Evolutionary conservation across 1,140 invertebrate genomes (phyloP).

Genomic region (Riptortus pedestris): DNA sequence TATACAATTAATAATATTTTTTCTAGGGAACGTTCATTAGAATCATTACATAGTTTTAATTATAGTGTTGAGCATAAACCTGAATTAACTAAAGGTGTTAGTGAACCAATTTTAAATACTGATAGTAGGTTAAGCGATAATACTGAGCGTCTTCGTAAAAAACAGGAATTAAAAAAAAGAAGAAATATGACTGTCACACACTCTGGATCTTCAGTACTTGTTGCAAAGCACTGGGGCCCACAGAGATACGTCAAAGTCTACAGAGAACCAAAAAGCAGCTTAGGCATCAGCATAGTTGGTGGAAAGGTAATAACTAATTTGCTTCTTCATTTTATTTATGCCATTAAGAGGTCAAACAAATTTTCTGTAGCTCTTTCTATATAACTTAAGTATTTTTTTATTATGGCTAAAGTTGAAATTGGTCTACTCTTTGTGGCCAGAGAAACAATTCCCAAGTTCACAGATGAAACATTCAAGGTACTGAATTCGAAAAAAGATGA

Average conservation of each 20-base stretch:
- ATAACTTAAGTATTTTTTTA: too few species aligned
- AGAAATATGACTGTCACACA: conserved; percentile 41
- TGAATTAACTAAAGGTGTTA: conserved; percentile 27
- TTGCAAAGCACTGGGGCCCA: conserved; percentile 79
- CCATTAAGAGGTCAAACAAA: neutral
- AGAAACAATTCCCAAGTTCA: too few species aligned
- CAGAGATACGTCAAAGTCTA: conserved; percentile 62
- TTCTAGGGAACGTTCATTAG: conserved; percentile 26
- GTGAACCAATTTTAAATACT: conserved; percentile 28
- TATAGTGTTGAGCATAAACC: conserved; percentile 20
- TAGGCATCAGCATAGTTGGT: conserved; percentile 95
- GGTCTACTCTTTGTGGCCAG: too few species aligned
- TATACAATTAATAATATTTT: conserved; percentile 16
- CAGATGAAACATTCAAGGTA: too few species aligned
- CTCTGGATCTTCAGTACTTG: conserved; percentile 37
- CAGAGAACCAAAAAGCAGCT: conserved; percentile 57
- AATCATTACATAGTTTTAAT: conserved; percentile 26
- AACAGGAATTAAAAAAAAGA: conserved; percentile 12
- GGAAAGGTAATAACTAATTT: conserved; percentile 78
- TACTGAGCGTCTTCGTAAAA: neutral
- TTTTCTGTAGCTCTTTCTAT: neutral
- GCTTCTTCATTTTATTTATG: too few species aligned
- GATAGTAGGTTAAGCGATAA: conserved; percentile 3
- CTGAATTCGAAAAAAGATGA: too few species aligned
- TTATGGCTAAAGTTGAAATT: too few species aligned